Evolutionary conservation across 1,140 invertebrate species (phyloP), one percentile per base, ranked within the genome.

Genomic region (Drosophila sturtevanti): DNA sequence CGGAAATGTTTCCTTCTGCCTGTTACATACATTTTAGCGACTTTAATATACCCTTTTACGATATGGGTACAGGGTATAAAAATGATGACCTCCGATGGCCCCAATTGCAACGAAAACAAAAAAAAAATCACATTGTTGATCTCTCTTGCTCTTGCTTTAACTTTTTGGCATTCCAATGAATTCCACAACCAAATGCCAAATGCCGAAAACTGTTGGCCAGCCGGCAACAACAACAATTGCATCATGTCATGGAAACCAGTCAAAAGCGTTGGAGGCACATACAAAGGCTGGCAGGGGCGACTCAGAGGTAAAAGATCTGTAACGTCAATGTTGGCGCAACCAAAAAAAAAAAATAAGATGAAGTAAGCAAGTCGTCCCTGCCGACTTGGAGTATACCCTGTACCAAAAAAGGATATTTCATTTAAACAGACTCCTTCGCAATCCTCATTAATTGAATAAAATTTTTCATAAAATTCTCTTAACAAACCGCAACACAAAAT

Each of bases 231-330:
- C 54, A 56, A 56, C 54, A 56, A 56, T 56, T 56, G 54, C 54
- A 56, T 56, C 54, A 56, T 56, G 54, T 7, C 22, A 55, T 55
- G 52, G 54, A 56, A 56, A 56, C 54, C 54, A 56, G 54, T 56
- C 54, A 56, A 56, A 56, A 56, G 54, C 54, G 54, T 56, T 56
- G 54, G 54, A 56, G 54, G 22, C 54, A 56, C 24, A 27, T 27
- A 22, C 22, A 14, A 27, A 56, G 54, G 27, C 54, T 34, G 51
- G 38, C 14, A 16, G 44, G n/a, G n/a, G n/a, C n/a, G 14, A 56
- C 9, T 34, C 54, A 56, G 27, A 48, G 16, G 4, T 14, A 34
- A n/a, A 27, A 56, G 54, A 56, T 34, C 54, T 56, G 54, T 27
- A 56, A 56, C 54, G 27, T 55, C 52, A 55, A 31, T 24, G 27